Evolutionary conservation across 1,140 invertebrate genomes (phyloP), one percentile per base, ranked within the genome.

Genomic region (Holcopasites calliopsidis): DNA sequence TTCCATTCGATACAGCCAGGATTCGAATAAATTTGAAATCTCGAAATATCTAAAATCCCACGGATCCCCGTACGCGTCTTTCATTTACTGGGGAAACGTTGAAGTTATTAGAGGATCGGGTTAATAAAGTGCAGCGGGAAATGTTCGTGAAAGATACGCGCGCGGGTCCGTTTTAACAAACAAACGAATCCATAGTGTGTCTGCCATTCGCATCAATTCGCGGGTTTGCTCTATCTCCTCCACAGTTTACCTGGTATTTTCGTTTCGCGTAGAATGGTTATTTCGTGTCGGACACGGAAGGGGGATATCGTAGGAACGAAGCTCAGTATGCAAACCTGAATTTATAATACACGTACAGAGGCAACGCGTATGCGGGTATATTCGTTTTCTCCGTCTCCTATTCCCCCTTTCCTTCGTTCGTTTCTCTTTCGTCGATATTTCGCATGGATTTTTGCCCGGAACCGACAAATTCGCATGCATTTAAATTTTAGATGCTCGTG

Each of bases 261-360:
- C 79, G 76, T 79, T 85, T 79, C 64, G 79, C 79, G 79, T 82
- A 83, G 85, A 87, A 65, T 21, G 80, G 78, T 62, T 55, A 79
- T 69, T 75, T 85, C 40, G 70, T 70, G 55, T 77, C 77, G 73
- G 38, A 74, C 38, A 80, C 77, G 82, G 72, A 54, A 79, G 87
- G 88, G 79, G 86, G 88, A 88, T 88, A 88, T 87, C 85, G 79
- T 78, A 87, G 81, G 79, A 85, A 85, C 33, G 83, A 80, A 83
- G 83, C 85, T 89, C 84, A 70, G 83, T 87, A 88, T 89, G 88
- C 87, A 83, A 89, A 85, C 84, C 82, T 85, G 80, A 83, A 83
- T 88, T 84, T 88, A 86, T 81, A 68, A 80, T 79, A 50, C 50
- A 71, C 82, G 83, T 76, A 83, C 87, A 85, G 88, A 87, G 87